A percentile compares a stretch with the other conserved stretches of the same genome.
phyloP scores from a whole-genome alignment of 2,797 vertebrate genomes.

The Leucoraja ocellata region DNA sequence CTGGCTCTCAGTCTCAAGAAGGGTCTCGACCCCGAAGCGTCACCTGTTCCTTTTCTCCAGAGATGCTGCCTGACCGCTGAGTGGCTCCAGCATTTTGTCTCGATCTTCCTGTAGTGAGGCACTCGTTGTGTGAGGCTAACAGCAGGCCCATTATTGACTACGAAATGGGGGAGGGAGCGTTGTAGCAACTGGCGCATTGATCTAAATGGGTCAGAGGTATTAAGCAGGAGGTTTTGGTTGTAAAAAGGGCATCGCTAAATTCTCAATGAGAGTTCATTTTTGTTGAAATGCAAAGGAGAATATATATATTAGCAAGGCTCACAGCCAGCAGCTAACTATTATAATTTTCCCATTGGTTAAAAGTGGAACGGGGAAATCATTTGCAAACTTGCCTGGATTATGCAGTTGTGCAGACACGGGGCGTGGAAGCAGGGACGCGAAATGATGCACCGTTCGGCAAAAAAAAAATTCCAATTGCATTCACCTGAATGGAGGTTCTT shows the following conservation, averaged over 20 bases:
- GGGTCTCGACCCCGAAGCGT: too few relatives aligned
- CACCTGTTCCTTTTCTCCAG: too few relatives aligned
- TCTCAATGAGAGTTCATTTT: not conserved
- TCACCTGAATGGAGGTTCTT: constrained; percentile 32
- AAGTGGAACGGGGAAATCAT: not conserved
- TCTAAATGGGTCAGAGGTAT: not conserved
- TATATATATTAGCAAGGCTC: not conserved
- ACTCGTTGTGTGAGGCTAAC: too few relatives aligned
- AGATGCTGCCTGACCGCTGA: too few relatives aligned
- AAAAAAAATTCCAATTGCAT: constrained; percentile 21
- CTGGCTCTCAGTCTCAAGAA: too few relatives aligned
- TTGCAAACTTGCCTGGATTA: constrained; percentile 32
- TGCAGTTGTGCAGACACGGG: constrained; percentile 40
- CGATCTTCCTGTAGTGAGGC: not conserved
- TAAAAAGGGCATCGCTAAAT: not conserved
- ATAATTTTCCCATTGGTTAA: not conserved
- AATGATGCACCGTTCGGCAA: constrained; percentile 48
- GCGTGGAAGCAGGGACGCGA: constrained; percentile 53
- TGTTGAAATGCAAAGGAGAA: not conserved
- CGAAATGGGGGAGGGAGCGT: not conserved
- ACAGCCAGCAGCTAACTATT: not conserved
- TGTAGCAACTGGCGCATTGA: not conserved
- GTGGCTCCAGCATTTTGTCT: too few relatives aligned
- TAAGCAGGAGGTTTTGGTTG: not conserved
- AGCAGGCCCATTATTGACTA: not conserved